Evolutionary conservation across 53 echinoderm and acorn worm genomes (phyloP), one percentile per base, ranked within the genome.

Genomic region (Mesocentrotus franciscanus): DNA sequence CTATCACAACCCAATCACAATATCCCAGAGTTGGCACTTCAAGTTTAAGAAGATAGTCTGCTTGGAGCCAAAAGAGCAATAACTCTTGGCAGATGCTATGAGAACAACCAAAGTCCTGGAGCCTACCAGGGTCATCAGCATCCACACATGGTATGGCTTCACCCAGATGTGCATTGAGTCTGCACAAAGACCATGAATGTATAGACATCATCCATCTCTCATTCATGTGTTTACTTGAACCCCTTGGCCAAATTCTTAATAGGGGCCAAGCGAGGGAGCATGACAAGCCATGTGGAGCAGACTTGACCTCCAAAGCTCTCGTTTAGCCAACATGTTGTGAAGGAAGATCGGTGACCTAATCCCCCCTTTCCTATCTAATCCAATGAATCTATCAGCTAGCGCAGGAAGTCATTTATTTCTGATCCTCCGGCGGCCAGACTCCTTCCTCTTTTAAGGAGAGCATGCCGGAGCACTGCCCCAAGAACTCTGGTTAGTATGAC

Each of bases 321-420:
- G 92, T 74, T 71, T 74, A 56, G 91, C 66, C 91, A 91, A 64
- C 61, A 66, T 66, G 91, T 58, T 91, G 66, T 62, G 35, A 36
- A 66, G 22, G 62, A 91, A 36, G 61, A 17, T 91, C 24, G 66
- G 33, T 91, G 91, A 78, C 32, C 83, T 81, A 79, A 93, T 81
- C 78, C 24, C 93, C 36, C 61, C 91, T 91, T 91, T 91, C 91
- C 91, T 35, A 22, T 29, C 55, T 92, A 49, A 92, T 39, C 57
- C 92, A 72, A 92, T 74, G 92, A 70, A 92, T 92, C 92, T 92
- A 92, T 92, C 92, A 71, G 55, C 92, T 56, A 71, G 55, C 30
- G 27, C 49, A 92, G 92, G 92, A 92, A 72, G 92, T 72, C 92
- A 92, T 92, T 92, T 70, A 92, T 92, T 72, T 92, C 72, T 92